Base-by-base conservation (phyloP, 1,140 invertebrate species). In the Philotrypesis tridentata region DNA sequence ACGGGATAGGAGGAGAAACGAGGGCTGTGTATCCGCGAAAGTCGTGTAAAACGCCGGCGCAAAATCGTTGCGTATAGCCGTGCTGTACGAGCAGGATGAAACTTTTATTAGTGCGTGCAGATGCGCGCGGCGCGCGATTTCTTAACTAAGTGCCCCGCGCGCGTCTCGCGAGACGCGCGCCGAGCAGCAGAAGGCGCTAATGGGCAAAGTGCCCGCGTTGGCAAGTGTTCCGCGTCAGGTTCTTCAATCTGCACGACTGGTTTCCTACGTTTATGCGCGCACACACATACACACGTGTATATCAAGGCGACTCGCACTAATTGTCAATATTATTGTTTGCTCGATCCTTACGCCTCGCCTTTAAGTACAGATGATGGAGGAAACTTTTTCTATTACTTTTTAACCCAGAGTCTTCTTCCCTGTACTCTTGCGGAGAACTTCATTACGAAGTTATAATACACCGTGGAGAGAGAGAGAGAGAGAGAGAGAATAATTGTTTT, bases 151-250 rank as follows among this genome's bases (percentile, higher is more conserved):
- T 29, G 29, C 65, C 77, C 63, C 37, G 29, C 63, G 79, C 67
- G 79, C 77, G 81, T 71, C 80, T n/a, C n/a, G n/a, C n/a, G n/a
- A 75, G 76, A 74, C 77, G 78, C 82, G 73, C 84, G n/a, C n/a
- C n/a, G n/a, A n/a, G n/a, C 48, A n/a, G 33, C 9, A 23, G 33
- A 14, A 67, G 77, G 82, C 71, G 72, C 40, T 87, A 87, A 87
- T 86, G 82, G 85, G 82, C 86, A 85, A 81, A 84, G 82, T 89
- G 91, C 85, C 89, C 90, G 87, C 89, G 87, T 90, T 92, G 87
- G 81, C 89, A 92, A 92, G 91, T 92, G 86, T 91, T 89, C 89
- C 91, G 87, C 86, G 87, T 88, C 71, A 63, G 78, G 73, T 79
- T 82, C 79, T 82, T 70, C 55, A 75, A 82, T 79, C 67, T 82